Evolutionary conservation across 2,113 vertebrate species (phyloP).

Genomic region (Hoplias malabaricus): DNA sequence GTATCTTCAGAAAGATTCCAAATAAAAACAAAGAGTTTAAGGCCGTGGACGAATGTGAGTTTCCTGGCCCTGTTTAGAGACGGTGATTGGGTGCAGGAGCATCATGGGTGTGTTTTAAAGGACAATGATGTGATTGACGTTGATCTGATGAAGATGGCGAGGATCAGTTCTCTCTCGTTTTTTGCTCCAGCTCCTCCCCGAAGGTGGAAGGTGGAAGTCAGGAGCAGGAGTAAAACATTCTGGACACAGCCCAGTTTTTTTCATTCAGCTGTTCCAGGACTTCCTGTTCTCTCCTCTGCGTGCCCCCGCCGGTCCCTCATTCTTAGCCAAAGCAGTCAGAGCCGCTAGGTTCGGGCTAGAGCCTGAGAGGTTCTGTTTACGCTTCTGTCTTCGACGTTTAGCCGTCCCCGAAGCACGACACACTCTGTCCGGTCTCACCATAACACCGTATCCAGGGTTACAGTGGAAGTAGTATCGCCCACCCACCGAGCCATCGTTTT

Average conservation of each 20-base stretch:
- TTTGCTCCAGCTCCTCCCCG: too few relatives aligned
- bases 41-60: too few relatives aligned
- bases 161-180: too few relatives aligned
- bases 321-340: slow-evolving; percentile 77
- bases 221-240: too few relatives aligned
- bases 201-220: too few relatives aligned
- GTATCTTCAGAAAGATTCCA: too few relatives aligned
- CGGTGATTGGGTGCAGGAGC: too few relatives aligned
- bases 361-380: slow-evolving; percentile 62
- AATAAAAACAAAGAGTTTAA: too few relatives aligned
- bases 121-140: too few relatives aligned
- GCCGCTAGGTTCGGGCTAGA: slow-evolving; percentile 53
- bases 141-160: too few relatives aligned
- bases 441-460: slow-evolving; percentile 86
- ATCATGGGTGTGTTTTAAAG: too few relatives aligned
- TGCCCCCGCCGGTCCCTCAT: slow-evolving; percentile 57
- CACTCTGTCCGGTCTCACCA: slow-evolving; percentile 85
- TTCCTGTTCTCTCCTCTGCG: slow-evolving; percentile 80
- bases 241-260: not conserved
- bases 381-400: slow-evolving; percentile 51
- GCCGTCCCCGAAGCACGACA: slow-evolving; percentile 57
- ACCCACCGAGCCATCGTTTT: slow-evolving; percentile 90
- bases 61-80: too few relatives aligned
- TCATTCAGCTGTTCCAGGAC: slow-evolving; percentile 90
- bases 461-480: slow-evolving; percentile 92